Conservation (phyloP, 2,888 invertebrate genomes). For the Idaea straminata region DNA sequence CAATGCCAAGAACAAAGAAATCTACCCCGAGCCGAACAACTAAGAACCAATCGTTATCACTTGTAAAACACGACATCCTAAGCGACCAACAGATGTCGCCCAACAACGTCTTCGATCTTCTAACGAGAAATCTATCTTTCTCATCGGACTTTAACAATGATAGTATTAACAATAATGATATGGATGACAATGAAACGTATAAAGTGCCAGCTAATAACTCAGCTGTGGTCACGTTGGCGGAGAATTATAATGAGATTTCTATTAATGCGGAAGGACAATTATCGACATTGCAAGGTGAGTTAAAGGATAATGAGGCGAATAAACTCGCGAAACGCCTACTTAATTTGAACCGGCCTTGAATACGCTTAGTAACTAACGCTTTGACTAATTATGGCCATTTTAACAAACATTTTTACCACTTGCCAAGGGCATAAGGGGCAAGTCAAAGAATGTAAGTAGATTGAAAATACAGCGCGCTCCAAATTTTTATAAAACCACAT, state of each 20-base stretch:
- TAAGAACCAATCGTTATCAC: constrained; percentile 63
- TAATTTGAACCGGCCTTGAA: no score
- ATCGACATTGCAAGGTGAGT: constrained; percentile 69
- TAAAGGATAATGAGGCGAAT: neutral
- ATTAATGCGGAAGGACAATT: constrained; percentile 71
- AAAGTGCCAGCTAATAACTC: constrained; percentile 71
- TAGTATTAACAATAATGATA: constrained; percentile 72
- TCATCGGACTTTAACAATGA: constrained; percentile 75
- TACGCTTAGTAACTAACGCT: no score
- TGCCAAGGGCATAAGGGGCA: no score
- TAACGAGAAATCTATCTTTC: constrained; percentile 72
- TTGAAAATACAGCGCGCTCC: no score
- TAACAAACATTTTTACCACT: no score
- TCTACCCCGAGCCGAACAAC: constrained; percentile 66
- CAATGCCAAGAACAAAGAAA: constrained; percentile 81
- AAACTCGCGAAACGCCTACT: no score
- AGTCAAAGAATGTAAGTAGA: no score
- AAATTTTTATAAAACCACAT: no score
- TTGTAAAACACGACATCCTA: constrained; percentile 70
- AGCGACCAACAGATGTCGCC: constrained; percentile 52
- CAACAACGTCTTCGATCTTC: constrained; percentile 67
- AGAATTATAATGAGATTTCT: constrained; percentile 76
- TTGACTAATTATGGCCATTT: no score
- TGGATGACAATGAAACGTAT: constrained; percentile 67
- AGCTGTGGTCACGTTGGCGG: constrained; percentile 57